A percentile compares a stretch with the other conserved stretches of the same genome.
Evolutionary conservation across 2,888 invertebrate genomes (phyloP).

Genomic region (Lasioglossum malachurum): DNA sequence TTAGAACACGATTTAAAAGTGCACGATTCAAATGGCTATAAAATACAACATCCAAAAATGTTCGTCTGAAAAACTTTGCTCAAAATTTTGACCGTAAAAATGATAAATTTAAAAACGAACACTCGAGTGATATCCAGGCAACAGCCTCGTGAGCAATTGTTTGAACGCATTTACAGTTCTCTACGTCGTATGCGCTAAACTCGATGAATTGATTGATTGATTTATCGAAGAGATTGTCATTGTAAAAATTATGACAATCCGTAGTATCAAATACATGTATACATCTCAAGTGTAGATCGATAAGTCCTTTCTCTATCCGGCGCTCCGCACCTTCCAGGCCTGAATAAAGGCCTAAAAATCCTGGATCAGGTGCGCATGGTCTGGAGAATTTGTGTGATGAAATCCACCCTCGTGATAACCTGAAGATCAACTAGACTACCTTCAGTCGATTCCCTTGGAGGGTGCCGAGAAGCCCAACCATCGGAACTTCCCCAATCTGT

Average conservation of each 20-base stretch:
- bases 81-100: not conserved
- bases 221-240: conserved; percentile 40
- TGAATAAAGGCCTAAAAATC: not conserved
- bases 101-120: conserved; percentile 2
- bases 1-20: not conserved
- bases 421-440: not conserved
- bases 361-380: not conserved
- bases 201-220: conserved; percentile 23
- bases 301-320: not conserved
- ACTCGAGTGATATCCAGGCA: not conserved
- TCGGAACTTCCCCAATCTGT: not conserved
- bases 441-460: not conserved
- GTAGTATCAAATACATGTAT: conserved; percentile 60
- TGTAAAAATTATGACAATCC: conserved; percentile 49
- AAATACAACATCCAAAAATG: conserved; percentile 2
- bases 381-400: not conserved
- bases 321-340: not conserved
- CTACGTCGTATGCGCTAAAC: not conserved
- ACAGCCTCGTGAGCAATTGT: not conserved
- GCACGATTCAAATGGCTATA: not conserved
- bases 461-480: not conserved
- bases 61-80: not conserved
- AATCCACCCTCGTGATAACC: not conserved
- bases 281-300: conserved; percentile 47
- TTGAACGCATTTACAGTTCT: not conserved